phyloP scores from a whole-genome alignment of 2,113 vertebrate species.

The Barnardius zonarius region DNA sequence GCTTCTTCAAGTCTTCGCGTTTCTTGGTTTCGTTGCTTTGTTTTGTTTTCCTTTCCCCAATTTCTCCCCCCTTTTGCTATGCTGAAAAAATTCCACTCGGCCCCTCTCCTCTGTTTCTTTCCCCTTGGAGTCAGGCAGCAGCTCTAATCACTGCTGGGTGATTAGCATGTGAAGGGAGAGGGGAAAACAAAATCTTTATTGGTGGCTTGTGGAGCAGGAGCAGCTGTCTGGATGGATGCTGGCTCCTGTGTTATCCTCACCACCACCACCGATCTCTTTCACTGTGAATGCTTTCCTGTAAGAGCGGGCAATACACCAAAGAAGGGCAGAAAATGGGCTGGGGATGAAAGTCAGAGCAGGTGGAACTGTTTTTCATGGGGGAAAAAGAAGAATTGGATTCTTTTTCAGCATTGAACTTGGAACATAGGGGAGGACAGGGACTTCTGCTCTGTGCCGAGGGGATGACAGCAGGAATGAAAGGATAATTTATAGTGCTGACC shows the following conservation, averaged over 20 bases:
- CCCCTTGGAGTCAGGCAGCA: background rate
- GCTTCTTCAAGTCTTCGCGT: background rate
- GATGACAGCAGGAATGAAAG: slow-evolving; percentile 46
- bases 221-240: slow-evolving; percentile 3
- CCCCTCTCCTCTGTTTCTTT: background rate
- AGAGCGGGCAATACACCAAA: background rate
- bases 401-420: background rate
- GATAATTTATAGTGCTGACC: slow-evolving; percentile 56
- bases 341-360: background rate
- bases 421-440: background rate
- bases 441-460: background rate
- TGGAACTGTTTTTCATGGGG: background rate
- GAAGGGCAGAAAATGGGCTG: background rate
- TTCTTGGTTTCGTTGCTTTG: background rate
- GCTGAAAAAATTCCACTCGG: background rate
- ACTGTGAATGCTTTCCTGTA: background rate
- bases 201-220: background rate
- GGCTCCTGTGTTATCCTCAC: background rate
- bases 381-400: background rate
- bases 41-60: background rate
- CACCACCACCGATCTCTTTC: background rate
- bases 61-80: background rate
- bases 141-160: background rate
- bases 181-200: slow-evolving; percentile 51
- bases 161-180: slow-evolving; percentile 38